Percentiles rank a stretch among this genome's conserved stretches.
phyloP scores from a whole-genome alignment of 2,888 invertebrate genomes.

The Epistrophe eligans region DNA sequence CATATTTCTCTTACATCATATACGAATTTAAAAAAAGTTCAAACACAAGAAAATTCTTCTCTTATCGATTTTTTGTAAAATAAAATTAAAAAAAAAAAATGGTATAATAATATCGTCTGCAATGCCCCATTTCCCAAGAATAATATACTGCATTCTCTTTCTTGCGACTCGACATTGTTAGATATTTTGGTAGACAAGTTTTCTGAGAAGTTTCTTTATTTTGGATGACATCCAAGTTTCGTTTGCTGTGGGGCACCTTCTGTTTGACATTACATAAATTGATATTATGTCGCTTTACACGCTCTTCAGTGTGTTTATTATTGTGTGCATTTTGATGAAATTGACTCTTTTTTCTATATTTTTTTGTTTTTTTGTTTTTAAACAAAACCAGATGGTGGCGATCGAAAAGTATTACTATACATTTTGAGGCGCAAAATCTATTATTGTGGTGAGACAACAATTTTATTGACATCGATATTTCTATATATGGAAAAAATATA shows the following conservation, averaged over 20 bases:
- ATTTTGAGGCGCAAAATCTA: background rate
- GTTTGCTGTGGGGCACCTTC: conserved; percentile 38
- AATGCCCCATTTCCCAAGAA: conserved; percentile 28
- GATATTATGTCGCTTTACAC: conserved; percentile 11
- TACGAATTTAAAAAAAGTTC: background rate
- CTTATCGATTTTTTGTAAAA: conserved; percentile 10
- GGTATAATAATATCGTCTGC: conserved; percentile 11
- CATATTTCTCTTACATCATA: conserved; percentile 2
- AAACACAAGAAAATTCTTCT: background rate
- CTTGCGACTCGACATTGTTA: background rate
- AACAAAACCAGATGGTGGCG: background rate
- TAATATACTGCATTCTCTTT: conserved; percentile 26
- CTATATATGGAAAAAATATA: background rate
- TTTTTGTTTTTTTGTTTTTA: no score
- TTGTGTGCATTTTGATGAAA: conserved; percentile 28
- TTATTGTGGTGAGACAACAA: background rate
- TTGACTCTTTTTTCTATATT: background rate
- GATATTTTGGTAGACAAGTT: conserved; percentile 34
- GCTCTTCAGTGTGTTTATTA: conserved; percentile 9
- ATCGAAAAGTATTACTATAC: background rate
- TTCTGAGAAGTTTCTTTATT: conserved; percentile 16
- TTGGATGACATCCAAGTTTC: conserved; percentile 32
- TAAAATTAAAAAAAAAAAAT: background rate
- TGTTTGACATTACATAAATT: conserved; percentile 53
- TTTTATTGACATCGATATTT: background rate